Base-by-base conservation (phyloP, 2,113 vertebrate genomes). In the Dasyurus viverrinus region DNA sequence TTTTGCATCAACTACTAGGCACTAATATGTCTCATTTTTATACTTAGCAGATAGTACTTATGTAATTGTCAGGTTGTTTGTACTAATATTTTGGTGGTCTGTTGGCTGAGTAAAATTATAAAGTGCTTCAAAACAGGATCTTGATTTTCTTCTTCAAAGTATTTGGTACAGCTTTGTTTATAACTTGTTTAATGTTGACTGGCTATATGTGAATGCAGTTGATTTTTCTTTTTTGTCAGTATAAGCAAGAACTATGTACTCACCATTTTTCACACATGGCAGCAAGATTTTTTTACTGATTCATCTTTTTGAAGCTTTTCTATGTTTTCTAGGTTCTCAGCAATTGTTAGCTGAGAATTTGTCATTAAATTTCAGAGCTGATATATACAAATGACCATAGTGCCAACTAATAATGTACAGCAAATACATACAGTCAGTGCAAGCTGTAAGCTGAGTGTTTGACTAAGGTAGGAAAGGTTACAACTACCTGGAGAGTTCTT, bases 281-380 rank as follows among this genome's bases (percentile, higher is more conserved):
- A n/a, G 89, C 24, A 89, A 95, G 53, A 50, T 84, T 94, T 94
- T 55, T 48, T 48, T 48, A 93, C 90, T 93, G 89, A 94, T 57
- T 92, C 16, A 52, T 36, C 96, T 48, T 89, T 96, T 90, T 97
- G 23, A 94, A 47, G 30, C 46, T 93, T 94, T 94, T 57, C 27
- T 92, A 89, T 93, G 90, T 27, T 91, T 92, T 96, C 24, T 90
- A 46, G 10, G 93, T 55, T 55, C 53, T 76, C n/a, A 93, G 95
- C 10, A 93, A 89, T 60, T 96, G 84, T 91, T 93, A 93, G n/a
- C n/a, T 48, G 48, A 48, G 48, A 48, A 48, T 48, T 48, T 48
- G 48, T 6, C 14, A n/a, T 23, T 53, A 68, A 47, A 25, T 52
- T 96, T 95, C 68, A 76, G 68, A 76, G 68, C 68, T 76, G n/a